Conservation (phyloP, 2,113 vertebrate species). For the Channa argus region DNA sequence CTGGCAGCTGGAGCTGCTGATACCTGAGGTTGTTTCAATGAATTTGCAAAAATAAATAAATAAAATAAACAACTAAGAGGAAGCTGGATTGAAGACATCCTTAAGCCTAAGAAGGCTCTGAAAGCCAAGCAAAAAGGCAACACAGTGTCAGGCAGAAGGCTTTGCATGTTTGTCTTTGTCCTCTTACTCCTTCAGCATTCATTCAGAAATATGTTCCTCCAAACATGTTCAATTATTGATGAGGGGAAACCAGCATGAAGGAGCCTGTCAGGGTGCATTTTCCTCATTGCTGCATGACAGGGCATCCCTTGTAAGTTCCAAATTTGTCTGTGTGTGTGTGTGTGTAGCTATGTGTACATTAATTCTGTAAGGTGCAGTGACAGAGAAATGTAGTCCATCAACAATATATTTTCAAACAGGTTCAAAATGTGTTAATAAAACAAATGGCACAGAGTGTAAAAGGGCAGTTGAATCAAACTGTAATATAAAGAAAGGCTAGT, state of each 20-base stretch:
- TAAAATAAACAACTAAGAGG: constrained; percentile 1
- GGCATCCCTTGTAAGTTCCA: neutral
- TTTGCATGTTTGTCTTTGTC: constrained; percentile 44
- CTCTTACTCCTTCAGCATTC: constrained; percentile 61
- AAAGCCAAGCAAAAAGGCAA: constrained; percentile 29
- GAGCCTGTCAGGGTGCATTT: constrained; percentile 52
- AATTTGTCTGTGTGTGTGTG: neutral
- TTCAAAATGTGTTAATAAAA: constrained; percentile 35
- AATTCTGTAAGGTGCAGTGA: neutral
- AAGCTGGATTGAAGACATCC: constrained; percentile 26
- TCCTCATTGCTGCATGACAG: constrained; percentile 21
- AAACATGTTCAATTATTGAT: constrained; percentile 73
- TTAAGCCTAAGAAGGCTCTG: constrained; percentile 27
- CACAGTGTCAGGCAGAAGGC: constrained; percentile 15
- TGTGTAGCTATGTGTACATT: neutral
- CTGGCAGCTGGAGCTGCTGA: constrained; percentile 42
- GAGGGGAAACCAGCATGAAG: constrained; percentile 52
- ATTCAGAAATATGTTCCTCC: constrained; percentile 40
- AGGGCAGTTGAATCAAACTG: constrained; percentile 46
- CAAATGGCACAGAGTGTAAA: neutral
- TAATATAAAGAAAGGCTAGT: constrained; percentile 38
- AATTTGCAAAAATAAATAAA: constrained; percentile 4
- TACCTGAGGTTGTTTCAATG: constrained; percentile 33
- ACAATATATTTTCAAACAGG: constrained; percentile 3
- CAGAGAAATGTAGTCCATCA: neutral